Conservation (phyloP, 2,113 vertebrate species). For the Felis chaus region DNA sequence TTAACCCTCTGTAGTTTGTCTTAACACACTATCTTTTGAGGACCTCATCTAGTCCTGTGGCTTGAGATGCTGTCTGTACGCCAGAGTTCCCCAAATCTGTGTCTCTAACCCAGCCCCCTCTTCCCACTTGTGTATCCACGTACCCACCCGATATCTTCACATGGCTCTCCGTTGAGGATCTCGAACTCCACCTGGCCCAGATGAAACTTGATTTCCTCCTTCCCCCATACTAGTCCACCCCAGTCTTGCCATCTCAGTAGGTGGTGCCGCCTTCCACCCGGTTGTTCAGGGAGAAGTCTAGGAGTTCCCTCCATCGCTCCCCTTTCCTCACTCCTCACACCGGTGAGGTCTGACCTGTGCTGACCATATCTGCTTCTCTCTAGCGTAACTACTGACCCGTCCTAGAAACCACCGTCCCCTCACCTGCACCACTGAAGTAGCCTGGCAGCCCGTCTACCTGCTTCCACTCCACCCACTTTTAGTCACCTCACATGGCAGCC, state of each 20-base stretch:
- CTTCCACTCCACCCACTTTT: neutral
- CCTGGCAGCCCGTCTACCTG: neutral
- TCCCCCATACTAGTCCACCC: neutral
- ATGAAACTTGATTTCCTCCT: slow-evolving; percentile 4
- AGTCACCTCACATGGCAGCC: neutral
- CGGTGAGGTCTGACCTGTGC: neutral
- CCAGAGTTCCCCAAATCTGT: neutral
- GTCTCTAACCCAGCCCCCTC: neutral
- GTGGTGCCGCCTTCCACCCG: neutral
- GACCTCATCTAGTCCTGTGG: neutral
- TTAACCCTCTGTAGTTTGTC: neutral
- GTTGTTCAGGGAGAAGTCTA: neutral
- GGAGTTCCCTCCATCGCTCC: neutral
- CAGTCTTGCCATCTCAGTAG: neutral
- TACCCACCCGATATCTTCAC: neutral
- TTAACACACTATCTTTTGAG: neutral
- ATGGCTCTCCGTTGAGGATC: neutral
- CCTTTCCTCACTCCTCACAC: neutral
- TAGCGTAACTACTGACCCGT: neutral
- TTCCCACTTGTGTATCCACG: neutral
- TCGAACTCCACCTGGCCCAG: neutral
- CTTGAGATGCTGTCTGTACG: neutral
- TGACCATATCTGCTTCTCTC: neutral
- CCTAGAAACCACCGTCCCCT: neutral
- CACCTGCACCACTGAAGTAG: neutral